Evolutionary conservation across 2,797 vertebrate species (phyloP), one percentile per base, ranked within the genome.

Genomic region (Sebastes itinus): DNA sequence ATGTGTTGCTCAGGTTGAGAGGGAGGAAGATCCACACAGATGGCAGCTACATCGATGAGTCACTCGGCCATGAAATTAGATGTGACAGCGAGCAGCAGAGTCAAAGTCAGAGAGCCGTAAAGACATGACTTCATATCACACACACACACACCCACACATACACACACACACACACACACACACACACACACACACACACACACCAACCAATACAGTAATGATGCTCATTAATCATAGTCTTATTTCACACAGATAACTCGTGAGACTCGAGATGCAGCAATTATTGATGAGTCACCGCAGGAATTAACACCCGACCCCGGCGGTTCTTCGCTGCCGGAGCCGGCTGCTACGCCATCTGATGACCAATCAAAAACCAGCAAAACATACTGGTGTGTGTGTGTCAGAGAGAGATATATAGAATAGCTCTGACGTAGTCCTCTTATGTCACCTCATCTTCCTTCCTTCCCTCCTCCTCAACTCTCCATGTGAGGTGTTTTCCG

Each of bases 251-350:
- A n/a, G 55, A 75, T 42, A 58, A 83, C 69, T 87, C 27, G 30
- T 64, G 77, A 64, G 63, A 72, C 73, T 78, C 1, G 13, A 90
- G 73, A 77, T 81, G 18, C 72, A 62, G 73, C 60, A 85, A 87
- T 89, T 87, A 88, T 60, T 49, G 64, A 85, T 93, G 90, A 93
- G 78, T 91, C 92, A 94, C 65, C 5, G 2, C 49, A 55, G 76
- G 77, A 82, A 81, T 83, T 46, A 82, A 82, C 67, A 42, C 83
- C 80, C 65, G 3, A 81, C 54, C 74, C 63, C 2, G 16, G 25
- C 23, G 12, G n/a, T 52, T 60, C 61, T 56, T 67, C 30, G 10
- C 25, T 52, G 30, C 32, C 4, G 55, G 63, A 65, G 62, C 25
- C 0, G 18, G 32, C 72, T 74, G 69, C 6, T 54, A 54, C 3